Base-by-base conservation (phyloP, 2,797 vertebrate species). In the Remorina albescens region DNA sequence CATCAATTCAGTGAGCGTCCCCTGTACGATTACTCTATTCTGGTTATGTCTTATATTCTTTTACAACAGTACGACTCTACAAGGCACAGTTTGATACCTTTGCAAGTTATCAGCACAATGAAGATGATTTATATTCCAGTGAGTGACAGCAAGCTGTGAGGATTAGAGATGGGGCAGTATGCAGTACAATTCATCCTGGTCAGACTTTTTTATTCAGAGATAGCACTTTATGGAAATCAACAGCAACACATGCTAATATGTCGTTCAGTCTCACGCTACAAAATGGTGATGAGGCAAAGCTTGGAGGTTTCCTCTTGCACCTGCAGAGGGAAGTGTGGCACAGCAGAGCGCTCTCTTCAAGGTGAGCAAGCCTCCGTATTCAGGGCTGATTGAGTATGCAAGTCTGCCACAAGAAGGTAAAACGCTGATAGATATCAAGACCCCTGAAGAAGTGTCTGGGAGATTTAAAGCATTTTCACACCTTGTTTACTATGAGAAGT, bases 271-370 rank as follows among this genome's bases (percentile, higher is more conserved):
- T 66, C 69, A 7, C 19, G 49, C 16, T 59, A 47, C 65, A 67
- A 63, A 67, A 44, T 5, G 6, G 59, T 32, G 67, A 39, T 53
- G 68, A 63, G 30, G 41, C 50, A 67, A 51, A 49, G 55, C 8
- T 5, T 71, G 75, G 74, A 74, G 67, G 60, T 87, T 77, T 86
- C 53, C 58, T 56, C 50, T 81, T 56, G 82, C 36, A 85, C 89
- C 88, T 91, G 87, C 83, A 91, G 87, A 88, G 86, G 89, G 87
- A 86, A 86, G 84, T 88, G 80, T 90, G 83, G 78, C 72, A 76
- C 77, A 88, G 74, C 66, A 53, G 25, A 81, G 73, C 49, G 9
- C 66, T 66, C 55, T 39, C 44, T 74, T 49, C 55, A 67, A 81
- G 82, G 63, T 76, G 77, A 83, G 58, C n/a, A 6, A 8, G 70